Evolutionary conservation across 2,888 invertebrate species (phyloP), one percentile per base, ranked within the genome.

Genomic region (Smittia sp.): DNA sequence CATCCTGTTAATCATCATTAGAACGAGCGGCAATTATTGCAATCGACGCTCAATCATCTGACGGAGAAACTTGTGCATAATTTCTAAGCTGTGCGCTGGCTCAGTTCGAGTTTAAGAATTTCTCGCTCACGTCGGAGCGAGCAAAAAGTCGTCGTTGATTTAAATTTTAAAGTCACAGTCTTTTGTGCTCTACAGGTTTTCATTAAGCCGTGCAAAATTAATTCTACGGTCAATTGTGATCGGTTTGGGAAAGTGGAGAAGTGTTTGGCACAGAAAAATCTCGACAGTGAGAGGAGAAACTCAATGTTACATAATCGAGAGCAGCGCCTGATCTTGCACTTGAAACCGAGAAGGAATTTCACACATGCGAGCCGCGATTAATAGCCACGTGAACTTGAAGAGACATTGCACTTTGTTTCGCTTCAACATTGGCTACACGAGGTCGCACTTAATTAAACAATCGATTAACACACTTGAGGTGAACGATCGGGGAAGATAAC

Each of bases 1-100:
- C 68, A 68, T 68, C 68, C 68, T 68, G 68, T 68, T 68, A 39
- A 68, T 68, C 68, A 68, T 68, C 68, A 68, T 68, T 68, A 41
- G 39, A 39, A 13, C 18, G 22, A 38, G 39, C 39, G 11, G 1
- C 32, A 9, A 32, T 32, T 32, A 32, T 46, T 11, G 46, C n/a
- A 13, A 46, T 46, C 46, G n/a, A n/a, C 46, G n/a, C 2, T 46
- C 15, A 11, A 46, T 46, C 46, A 46, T 46, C 46, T n/a, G 2
- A 2, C 2, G 46, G 15, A 11, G n/a, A 46, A 46, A 46, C n/a
- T 46, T 32, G 4, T 32, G 9, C 32, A 32, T 32, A 32, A 32
- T 32, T 32, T 32, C 32, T 32, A 32, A 32, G 32, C 9, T 32
- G 32, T 32, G 32, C 3, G 32, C 9, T 32, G 9, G 32, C 9